Base-by-base conservation (phyloP, 2,888 invertebrate species). In the Caradrina kadenii region DNA sequence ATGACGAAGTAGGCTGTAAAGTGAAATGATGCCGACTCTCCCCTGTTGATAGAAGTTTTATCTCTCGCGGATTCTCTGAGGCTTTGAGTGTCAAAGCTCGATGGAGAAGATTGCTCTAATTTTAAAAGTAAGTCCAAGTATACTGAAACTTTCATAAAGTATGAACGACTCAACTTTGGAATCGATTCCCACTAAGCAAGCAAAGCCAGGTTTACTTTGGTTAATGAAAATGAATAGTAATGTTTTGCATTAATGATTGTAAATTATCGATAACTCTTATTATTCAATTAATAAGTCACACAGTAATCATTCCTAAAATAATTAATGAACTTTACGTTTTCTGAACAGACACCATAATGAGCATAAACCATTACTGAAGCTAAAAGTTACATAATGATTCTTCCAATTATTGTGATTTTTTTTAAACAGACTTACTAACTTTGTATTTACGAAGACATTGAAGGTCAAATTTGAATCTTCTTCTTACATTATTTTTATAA, bases 41-140 rank as follows among this genome's bases (percentile, higher is more conserved):
- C 90, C 89, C 45, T 67, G 90, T 74, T 87, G 86, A 89, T 85
- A 83, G 80, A 92, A 92, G 87, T 93, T 92, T 91, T 81, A 84
- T 85, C 77, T 87, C 89, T 84, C 88, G 86, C 86, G 80, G 84
- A 84, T 88, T 88, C 80, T 88, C 86, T 3, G 71, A 84, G 87
- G 86, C 79, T 89, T 89, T 89, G 77, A 86, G 86, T 89, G 90
- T 90, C 89, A 86, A 80, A 58, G 58, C 64, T 68, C 39, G 42
- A 71, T 66, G 48, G 58, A 58, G 50, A 62, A 69, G 50, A 71
- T 71, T 66, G 31, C 17, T 67, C 58, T 53, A 58, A 66, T 55
- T 64, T 61, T 59, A 71, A 65, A 71, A 62, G 31, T 56, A 69
- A 50, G 15, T 35, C 45, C 13, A 49, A 56, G 26, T 56, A 35